Percentiles rank a stretch among this genome's conserved stretches.
phyloP scores from a whole-genome alignment of 64 coral and sea anemone species.

The Pocillopora damicornis region DNA sequence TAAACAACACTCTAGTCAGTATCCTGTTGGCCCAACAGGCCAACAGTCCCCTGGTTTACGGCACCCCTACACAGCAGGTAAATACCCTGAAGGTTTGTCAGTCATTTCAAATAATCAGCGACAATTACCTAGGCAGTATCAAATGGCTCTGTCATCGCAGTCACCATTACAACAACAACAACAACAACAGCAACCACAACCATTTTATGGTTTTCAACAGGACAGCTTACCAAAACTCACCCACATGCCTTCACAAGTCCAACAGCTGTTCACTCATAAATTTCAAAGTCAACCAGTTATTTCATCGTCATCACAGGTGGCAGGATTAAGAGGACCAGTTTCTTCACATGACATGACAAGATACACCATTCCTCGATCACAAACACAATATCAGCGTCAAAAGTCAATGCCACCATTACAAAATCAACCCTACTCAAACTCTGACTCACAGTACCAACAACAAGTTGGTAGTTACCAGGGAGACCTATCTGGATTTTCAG shows the following conservation, averaged over 20 bases:
- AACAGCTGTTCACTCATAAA: constrained; percentile 20
- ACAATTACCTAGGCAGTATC: constrained; percentile 36
- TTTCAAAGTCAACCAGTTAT: constrained; percentile 27
- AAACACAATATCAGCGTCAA: constrained; percentile 73
- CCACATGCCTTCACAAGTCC: constrained; percentile 51
- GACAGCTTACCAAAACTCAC: constrained; percentile 31
- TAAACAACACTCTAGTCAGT: constrained; percentile 2
- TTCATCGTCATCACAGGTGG: constrained; percentile 16
- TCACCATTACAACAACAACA: constrained; percentile 41
- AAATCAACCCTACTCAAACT: constrained; percentile 31
- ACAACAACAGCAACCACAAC: constrained; percentile 26
- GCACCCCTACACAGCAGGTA: constrained; percentile 13
- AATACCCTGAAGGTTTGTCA: constrained; percentile 30
- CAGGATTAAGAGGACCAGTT: background rate
- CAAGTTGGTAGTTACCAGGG: constrained; percentile 25
- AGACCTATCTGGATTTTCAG: constrained; percentile 11
- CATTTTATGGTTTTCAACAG: constrained; percentile 40
- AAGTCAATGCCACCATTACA: constrained; percentile 77
- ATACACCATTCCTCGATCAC: constrained; percentile 32
- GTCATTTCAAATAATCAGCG: constrained; percentile 49
- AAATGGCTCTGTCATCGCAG: constrained; percentile 14
- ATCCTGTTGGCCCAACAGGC: constrained; percentile 10
- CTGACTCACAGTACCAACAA: constrained; percentile 40
- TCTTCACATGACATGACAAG: constrained; percentile 4
- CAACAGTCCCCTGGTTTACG: constrained; percentile 3